phyloP scores from a whole-genome alignment of 2,888 invertebrate genomes.

The Chesias legatella region DNA sequence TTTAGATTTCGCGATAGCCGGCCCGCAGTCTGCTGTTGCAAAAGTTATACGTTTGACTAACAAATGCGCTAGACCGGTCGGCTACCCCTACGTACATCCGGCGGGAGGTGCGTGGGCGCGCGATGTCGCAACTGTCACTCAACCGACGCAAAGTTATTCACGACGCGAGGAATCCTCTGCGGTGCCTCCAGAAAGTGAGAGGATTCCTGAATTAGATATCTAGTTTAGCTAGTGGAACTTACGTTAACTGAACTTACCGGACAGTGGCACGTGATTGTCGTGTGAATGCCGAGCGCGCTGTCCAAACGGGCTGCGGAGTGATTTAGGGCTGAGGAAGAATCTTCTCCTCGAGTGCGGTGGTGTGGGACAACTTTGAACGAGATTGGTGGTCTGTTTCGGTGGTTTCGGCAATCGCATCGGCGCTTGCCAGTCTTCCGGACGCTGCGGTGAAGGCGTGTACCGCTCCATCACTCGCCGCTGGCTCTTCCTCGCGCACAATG shows the following conservation, averaged over 20 bases:
- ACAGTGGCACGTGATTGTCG: constrained; percentile 84
- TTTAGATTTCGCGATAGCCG: constrained; percentile 68
- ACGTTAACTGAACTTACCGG: constrained; percentile 78
- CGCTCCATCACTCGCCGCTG: constrained; percentile 66
- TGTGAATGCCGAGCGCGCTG: constrained; percentile 75
- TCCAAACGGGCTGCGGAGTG: constrained; percentile 88
- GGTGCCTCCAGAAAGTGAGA: constrained; percentile 49
- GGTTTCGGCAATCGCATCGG: constrained; percentile 82
- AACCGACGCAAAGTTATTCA: constrained; percentile 47
- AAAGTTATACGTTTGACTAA: constrained; percentile 51
- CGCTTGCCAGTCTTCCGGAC: constrained; percentile 74
- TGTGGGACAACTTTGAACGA: constrained; percentile 88
- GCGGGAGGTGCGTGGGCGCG: constrained; percentile 63
- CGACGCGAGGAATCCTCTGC: constrained; percentile 52
- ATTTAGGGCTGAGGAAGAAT: constrained; percentile 91
- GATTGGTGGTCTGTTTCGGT: constrained; percentile 75
- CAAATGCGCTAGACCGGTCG: constrained; percentile 61
- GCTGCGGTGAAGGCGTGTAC: constrained; percentile 69
- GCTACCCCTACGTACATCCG: constrained; percentile 79
- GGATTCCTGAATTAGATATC: constrained; percentile 57
- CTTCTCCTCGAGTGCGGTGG: constrained; percentile 88
- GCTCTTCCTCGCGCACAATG: constrained; percentile 84
- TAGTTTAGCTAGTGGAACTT: constrained; percentile 35
- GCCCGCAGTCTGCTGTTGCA: constrained; percentile 74
- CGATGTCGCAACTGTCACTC: constrained; percentile 66